These are phyloP conservation scores for Oncopeltus fasciatus DNA, from an alignment of 1,140 invertebrate genomes.

Conservation along the genomic window DNA sequence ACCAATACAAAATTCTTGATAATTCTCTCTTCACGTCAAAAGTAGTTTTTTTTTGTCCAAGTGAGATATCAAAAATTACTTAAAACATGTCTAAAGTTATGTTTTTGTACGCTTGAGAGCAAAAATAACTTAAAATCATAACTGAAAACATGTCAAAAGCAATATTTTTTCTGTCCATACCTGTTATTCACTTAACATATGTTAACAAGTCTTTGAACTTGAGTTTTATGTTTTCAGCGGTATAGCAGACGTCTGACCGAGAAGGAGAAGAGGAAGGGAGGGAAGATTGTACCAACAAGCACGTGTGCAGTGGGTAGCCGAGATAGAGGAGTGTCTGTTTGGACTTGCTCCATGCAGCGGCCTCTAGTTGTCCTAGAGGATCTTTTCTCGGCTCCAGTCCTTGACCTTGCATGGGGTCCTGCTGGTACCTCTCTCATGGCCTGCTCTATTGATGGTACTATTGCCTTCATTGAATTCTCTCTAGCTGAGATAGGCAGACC, in stretches of 20 bases:
- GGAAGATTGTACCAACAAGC: slow-evolving; percentile 59
- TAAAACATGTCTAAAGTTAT: no score
- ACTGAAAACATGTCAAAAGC: no score
- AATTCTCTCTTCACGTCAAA: no score
- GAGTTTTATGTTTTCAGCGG: slow-evolving; percentile 38
- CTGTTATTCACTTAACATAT: not conserved
- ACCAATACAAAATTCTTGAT: no score
- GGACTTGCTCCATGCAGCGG: slow-evolving; percentile 80
- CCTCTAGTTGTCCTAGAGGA: slow-evolving; percentile 87
- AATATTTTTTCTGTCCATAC: no score
- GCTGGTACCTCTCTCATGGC: slow-evolving; percentile 70
- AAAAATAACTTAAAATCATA: no score
- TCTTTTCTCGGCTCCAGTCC: slow-evolving; percentile 73
- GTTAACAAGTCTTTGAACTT: no score
- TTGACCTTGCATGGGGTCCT: slow-evolving; percentile 75
- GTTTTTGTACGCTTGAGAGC: no score
- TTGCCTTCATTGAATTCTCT: slow-evolving; percentile 78
- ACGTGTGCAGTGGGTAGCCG: slow-evolving; percentile 86
- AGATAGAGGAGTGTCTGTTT: slow-evolving; percentile 83
- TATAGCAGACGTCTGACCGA: slow-evolving; percentile 57
- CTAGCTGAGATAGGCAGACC: slow-evolving; percentile 73
- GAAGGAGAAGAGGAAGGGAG: slow-evolving; percentile 40
- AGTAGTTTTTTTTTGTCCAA: no score
- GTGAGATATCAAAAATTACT: no score
- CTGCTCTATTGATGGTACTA: slow-evolving; percentile 87